Evolutionary conservation across 1,140 invertebrate genomes (phyloP).

Genomic region (Apis laboriosa): DNA sequence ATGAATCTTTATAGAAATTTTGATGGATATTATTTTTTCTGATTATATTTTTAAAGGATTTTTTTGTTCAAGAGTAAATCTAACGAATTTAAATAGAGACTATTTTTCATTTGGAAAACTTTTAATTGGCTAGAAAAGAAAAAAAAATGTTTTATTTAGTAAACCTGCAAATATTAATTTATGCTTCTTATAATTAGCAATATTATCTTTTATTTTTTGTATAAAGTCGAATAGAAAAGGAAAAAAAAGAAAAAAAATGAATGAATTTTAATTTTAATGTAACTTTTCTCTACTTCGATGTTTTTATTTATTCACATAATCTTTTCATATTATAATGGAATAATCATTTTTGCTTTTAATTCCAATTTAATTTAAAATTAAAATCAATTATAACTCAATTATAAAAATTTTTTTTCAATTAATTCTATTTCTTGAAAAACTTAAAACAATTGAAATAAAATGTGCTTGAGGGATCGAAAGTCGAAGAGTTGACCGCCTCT

Average conservation of each 20-base stretch:
- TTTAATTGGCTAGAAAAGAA: not conserved
- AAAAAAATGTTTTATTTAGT: not conserved
- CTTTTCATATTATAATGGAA: too few relatives aligned
- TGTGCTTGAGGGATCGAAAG: not conserved
- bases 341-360: too few relatives aligned
- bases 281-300: too few relatives aligned
- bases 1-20: too few relatives aligned
- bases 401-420: too few relatives aligned
- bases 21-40: too few relatives aligned
- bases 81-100: not conserved
- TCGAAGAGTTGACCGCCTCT: not conserved
- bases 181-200: not conserved
- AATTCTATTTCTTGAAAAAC: not conserved
- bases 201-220: not conserved
- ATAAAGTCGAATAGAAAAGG: not conserved
- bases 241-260: not conserved
- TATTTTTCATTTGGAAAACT: not conserved
- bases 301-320: too few relatives aligned
- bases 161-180: not conserved
- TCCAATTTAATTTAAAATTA: too few relatives aligned
- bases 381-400: too few relatives aligned
- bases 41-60: too few relatives aligned
- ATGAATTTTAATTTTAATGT: too few relatives aligned
- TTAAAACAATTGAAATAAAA: not conserved
- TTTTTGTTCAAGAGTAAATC: not conserved